Evolutionary conservation across 2,113 vertebrate species (phyloP), one percentile per base, ranked within the genome.

Genomic region (Dromas ardeola): DNA sequence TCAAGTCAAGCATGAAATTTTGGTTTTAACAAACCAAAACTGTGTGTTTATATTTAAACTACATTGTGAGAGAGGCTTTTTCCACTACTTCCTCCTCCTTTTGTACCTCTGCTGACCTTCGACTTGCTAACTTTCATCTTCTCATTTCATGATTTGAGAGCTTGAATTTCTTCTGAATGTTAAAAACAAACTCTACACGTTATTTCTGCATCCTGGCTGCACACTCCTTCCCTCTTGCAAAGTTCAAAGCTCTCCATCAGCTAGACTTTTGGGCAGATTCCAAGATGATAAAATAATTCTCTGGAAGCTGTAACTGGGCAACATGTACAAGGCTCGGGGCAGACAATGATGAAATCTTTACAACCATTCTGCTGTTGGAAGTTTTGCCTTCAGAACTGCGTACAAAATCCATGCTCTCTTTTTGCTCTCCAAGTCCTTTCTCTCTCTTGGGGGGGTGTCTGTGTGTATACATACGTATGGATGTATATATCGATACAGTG

Each of bases 11-110:
- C 86, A 63, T 34, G 65, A 77, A 50, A 69, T 67, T 55, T 83
- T n/a, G 66, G 61, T 67, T 95, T 96, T 87, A 94, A 73, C 69
- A 81, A 87, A 86, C 71, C 58, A 91, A 91, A 88, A 29, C 55
- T 27, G 52, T 13, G 49, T 89, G 55, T 59, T 81, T 89, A 17
- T 52, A 85, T 89, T 85, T 77, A 81, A 94, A 72, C 2, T 30
- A 34, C 47, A 25, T 11, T 72, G 34, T 29, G n/a, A 67, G 70
- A 55, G 53, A 73, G 29, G 38, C 25, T 78, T 81, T 91, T 74
- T 63, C 40, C 38, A 16, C n/a, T 83, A 22, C 29, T 90, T 26
- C 79, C 69, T 91, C 62, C 22, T 91, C 72, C 47, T 90, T 45
- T 84, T 43, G 53, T 70, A 47, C 65, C 78, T 45, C 77, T 13